Evolutionary conservation across 2,797 vertebrate genomes (phyloP), one percentile per base, ranked within the genome.

Genomic region (Ciconia nigra): DNA sequence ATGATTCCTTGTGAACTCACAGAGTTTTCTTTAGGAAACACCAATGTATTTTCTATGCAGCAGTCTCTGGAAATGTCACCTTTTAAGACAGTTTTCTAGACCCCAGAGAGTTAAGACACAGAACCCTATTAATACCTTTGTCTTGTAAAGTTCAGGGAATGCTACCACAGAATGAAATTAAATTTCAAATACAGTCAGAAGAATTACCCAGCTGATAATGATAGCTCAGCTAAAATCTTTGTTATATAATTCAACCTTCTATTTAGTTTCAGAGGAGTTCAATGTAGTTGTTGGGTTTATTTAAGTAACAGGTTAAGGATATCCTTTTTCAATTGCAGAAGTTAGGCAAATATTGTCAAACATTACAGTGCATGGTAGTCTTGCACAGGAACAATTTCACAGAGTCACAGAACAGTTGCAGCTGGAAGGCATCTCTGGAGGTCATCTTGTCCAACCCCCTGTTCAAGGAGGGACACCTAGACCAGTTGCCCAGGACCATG

Each of bases 261-360:
- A 28, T 78, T 87, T 92, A 19, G 9, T 87, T 94, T 93, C 84
- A 93, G 54, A 83, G 22, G 44, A 78, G 26, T 89, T 96, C 79
- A 62, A 7, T 63, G 37, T 33, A 85, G 74, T 29, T 79, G 41
- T 61, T 46, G 8, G 33, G 10, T 72, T 83, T 94, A 83, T 84
- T 93, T 96, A 87, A 96, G 29, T 67, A 92, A 84, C 22, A 87
- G 77, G 54, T 72, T 92, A 93, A 78, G 87, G 39, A 54, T 83
- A 65, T 58, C 19, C 69, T 83, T 72, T 92, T 87, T 86, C 47
- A 86, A n/a, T 11, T 87, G 71, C 67, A 65, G 62, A 83, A 69
- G 62, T 65, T 81, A 51, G 0, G 0, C 67, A 85, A 83, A 55
- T 26, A 67, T 35, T 10, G 25, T 78, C 16, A 52, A 74, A 65